A percentile compares a stretch with the other conserved stretches of the same genome.
phyloP scores from a whole-genome alignment of 2,797 vertebrate species.

The Rhyacichthys aspro region DNA sequence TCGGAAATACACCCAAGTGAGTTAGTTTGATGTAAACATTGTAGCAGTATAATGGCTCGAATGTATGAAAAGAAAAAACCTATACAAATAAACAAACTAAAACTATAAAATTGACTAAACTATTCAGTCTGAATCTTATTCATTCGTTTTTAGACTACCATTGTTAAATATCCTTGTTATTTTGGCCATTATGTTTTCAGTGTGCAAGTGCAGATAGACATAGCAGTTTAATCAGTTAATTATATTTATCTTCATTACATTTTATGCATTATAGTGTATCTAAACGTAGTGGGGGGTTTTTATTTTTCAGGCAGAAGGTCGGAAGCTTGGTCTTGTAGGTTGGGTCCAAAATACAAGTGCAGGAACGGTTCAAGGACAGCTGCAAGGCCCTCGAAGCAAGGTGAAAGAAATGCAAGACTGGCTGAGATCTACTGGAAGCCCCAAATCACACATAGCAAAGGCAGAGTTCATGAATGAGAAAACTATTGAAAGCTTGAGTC shows the following conservation, averaged over 20 bases:
- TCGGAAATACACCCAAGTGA: slow-evolving; percentile 94
- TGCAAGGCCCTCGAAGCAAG: slow-evolving; percentile 83
- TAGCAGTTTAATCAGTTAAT: background rate
- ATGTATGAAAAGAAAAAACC: too few species aligned
- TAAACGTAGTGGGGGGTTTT: slow-evolving; percentile 1
- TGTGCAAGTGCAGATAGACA: too few species aligned
- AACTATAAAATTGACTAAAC: too few species aligned
- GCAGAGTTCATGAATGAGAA: slow-evolving; percentile 90
- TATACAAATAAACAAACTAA: too few species aligned
- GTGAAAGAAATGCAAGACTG: slow-evolving; percentile 90
- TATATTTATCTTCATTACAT: too few species aligned
- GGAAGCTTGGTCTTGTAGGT: slow-evolving; percentile 89
- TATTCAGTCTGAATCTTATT: too few species aligned
- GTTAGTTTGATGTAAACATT: slow-evolving; percentile 45
- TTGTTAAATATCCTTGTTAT: too few species aligned
- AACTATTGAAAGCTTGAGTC: slow-evolving; percentile 77
- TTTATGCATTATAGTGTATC: background rate
- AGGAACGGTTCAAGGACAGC: slow-evolving; percentile 89
- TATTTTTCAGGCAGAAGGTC: slow-evolving; percentile 84
- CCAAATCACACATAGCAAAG: slow-evolving; percentile 86
- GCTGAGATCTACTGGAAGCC: slow-evolving; percentile 89
- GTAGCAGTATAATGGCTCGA: background rate
- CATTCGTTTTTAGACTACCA: too few species aligned
- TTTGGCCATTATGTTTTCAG: too few species aligned
- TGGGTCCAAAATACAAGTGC: slow-evolving; percentile 91